Evolutionary conservation across 2,888 invertebrate genomes (phyloP).

Genomic region (Trilocha varians): DNA sequence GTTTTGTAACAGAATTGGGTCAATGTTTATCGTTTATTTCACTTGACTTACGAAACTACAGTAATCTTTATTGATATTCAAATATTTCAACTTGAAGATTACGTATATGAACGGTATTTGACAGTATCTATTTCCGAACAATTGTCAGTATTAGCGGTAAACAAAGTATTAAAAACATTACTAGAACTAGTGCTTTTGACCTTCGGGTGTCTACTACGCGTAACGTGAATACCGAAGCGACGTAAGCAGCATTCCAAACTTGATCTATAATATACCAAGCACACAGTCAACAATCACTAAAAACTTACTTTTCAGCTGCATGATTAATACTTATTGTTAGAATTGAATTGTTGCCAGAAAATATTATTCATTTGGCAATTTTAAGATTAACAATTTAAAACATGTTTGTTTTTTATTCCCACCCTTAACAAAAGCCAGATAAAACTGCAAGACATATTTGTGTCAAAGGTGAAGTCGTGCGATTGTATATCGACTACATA

Average conservation of each 20-base stretch:
- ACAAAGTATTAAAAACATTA: neutral
- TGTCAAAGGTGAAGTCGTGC: too few species aligned
- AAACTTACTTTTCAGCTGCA: too few species aligned
- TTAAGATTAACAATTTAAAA: too few species aligned
- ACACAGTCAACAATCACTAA: neutral
- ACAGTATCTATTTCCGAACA: neutral
- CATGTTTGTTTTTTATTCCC: too few species aligned
- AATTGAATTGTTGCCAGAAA: too few species aligned
- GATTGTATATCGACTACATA: too few species aligned
- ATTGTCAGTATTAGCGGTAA: neutral
- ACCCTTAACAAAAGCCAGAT: too few species aligned
- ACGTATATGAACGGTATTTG: neutral
- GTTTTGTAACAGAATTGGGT: slow-evolving; percentile 26
- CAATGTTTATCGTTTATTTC: slow-evolving; percentile 26
- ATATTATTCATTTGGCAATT: too few species aligned
- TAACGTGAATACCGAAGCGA: neutral
- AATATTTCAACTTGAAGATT: neutral
- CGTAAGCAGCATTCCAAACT: neutral
- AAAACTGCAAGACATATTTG: too few species aligned
- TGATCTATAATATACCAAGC: slow-evolving; percentile 2
- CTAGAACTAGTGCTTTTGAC: neutral
- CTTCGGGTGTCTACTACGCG: slow-evolving; percentile 1
- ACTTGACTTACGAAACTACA: slow-evolving; percentile 18
- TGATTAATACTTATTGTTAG: too few species aligned
- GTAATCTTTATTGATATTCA: slow-evolving; percentile 2